phyloP scores from a whole-genome alignment of 1,140 invertebrate genomes.

The Leptinotarsa undecemlineata region DNA sequence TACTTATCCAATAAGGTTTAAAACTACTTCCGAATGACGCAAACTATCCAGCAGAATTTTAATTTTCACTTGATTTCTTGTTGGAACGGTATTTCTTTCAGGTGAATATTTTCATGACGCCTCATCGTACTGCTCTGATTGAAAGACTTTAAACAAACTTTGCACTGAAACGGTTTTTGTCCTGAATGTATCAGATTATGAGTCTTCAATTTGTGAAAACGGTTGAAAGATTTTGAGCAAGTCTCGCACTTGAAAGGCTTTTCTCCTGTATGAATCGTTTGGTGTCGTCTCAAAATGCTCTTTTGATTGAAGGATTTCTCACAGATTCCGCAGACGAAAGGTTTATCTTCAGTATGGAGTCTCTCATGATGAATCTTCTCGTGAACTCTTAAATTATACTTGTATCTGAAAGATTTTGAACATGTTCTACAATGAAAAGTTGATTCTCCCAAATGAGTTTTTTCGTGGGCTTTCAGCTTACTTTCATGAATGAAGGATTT shows the following conservation, averaged over 20 bases:
- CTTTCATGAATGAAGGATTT: neutral
- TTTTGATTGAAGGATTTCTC: neutral
- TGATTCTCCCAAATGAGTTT: neutral
- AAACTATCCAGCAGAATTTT: too few species aligned
- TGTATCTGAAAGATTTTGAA: neutral
- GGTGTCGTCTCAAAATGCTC: neutral
- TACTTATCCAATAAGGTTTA: too few species aligned
- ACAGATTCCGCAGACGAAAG: neutral
- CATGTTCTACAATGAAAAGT: neutral
- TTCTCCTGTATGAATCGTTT: neutral
- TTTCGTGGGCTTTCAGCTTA: neutral
- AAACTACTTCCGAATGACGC: too few species aligned
- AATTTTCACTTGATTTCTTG: neutral
- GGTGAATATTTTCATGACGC: neutral
- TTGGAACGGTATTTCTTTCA: neutral
- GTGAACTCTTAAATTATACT: constrained; percentile 42
- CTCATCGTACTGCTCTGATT: neutral
- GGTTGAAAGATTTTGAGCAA: neutral
- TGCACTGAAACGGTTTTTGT: neutral
- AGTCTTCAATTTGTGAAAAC: neutral
- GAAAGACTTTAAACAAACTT: constrained; percentile 5
- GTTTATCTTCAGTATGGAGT: constrained; percentile 4
- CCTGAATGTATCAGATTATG: neutral
- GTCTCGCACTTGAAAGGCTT: neutral
- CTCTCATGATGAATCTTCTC: neutral